Evolutionary conservation across 2,113 vertebrate genomes (phyloP).

Genomic region (Xiphophorus hellerii): DNA sequence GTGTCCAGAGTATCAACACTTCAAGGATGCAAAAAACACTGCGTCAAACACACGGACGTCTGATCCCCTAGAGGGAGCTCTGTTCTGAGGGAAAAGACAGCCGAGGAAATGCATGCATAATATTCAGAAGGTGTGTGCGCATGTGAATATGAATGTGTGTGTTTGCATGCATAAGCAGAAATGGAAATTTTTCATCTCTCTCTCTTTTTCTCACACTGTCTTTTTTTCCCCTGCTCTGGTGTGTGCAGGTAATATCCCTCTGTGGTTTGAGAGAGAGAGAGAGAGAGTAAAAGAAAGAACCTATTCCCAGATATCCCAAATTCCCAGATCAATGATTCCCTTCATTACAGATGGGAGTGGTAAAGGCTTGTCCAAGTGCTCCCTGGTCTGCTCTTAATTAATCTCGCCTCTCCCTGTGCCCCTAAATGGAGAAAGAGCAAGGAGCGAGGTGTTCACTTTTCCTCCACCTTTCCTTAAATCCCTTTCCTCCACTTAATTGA

Average conservation of each 20-base stretch:
- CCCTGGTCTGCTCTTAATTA: conserved; percentile 79
- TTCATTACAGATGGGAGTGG: conserved; percentile 77
- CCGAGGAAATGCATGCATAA: conserved; percentile 68
- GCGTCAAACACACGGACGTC: conserved; percentile 52
- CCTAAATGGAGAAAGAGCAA: conserved; percentile 60
- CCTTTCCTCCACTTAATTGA: conserved; percentile 36
- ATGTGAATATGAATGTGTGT: conserved; percentile 50
- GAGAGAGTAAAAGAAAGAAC: conserved; percentile 45
- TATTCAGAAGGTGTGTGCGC: conserved; percentile 52
- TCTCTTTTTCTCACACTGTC: conserved; percentile 34
- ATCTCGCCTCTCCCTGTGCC: conserved; percentile 56
- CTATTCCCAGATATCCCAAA: conserved; percentile 76
- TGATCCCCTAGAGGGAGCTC: conserved; percentile 72
- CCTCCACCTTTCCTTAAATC: conserved; percentile 39
- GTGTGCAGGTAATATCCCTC: conserved; percentile 72
- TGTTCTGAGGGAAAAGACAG: conserved; percentile 64
- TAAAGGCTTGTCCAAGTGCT: conserved; percentile 74
- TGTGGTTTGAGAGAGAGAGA: conserved; percentile 44
- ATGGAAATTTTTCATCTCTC: conserved; percentile 55
- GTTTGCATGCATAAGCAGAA: conserved; percentile 77
- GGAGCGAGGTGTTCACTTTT: conserved; percentile 40
- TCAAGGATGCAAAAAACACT: conserved; percentile 49
- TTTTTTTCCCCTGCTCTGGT: conserved; percentile 26
- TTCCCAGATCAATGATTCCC: conserved; percentile 82
- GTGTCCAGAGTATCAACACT: conserved; percentile 52